These are phyloP conservation scores for Cartodere bifasciata DNA, from an alignment of 2,888 invertebrate species.

Conservation along the genomic window DNA sequence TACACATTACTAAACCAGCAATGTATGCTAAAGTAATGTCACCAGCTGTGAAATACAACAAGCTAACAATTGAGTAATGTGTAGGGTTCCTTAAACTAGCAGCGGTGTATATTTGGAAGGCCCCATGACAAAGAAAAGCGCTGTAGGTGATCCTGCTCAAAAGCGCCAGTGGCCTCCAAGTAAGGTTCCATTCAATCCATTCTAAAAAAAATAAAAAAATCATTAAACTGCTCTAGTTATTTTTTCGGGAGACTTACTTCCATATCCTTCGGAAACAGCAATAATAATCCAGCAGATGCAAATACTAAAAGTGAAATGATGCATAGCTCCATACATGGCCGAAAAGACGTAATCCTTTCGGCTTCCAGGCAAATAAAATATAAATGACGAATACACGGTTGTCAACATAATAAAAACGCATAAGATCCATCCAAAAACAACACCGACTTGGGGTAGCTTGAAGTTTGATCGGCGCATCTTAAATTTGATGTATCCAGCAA, in stretches of 20 bases:
- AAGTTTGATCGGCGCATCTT: constrained; percentile 16
- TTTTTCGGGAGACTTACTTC: constrained; percentile 19
- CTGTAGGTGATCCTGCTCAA: constrained; percentile 25
- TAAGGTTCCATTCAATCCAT: constrained; percentile 22
- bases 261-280: constrained; percentile 27
- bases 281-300: constrained; percentile 27
- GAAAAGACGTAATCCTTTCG: constrained; percentile 20
- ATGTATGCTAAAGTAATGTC: constrained; percentile 24
- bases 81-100: constrained; percentile 21
- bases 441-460: constrained; percentile 19
- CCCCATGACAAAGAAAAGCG: constrained; percentile 25
- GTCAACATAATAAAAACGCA: constrained; percentile 19
- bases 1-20: constrained; percentile 21
- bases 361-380: constrained; percentile 24
- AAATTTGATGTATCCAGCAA: constrained; percentile 26
- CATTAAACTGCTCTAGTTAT: background rate
- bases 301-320: constrained; percentile 27
- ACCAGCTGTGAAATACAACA: constrained; percentile 16
- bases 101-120: constrained; percentile 23
- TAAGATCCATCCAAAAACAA: constrained; percentile 23
- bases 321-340: constrained; percentile 26
- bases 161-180: constrained; percentile 23
- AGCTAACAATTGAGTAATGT: constrained; percentile 21
- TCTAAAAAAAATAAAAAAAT: constrained; percentile 16
- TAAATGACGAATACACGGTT: constrained; percentile 24